phyloP scores from a whole-genome alignment of 2,888 invertebrate genomes.

The Elgonia sp. region DNA sequence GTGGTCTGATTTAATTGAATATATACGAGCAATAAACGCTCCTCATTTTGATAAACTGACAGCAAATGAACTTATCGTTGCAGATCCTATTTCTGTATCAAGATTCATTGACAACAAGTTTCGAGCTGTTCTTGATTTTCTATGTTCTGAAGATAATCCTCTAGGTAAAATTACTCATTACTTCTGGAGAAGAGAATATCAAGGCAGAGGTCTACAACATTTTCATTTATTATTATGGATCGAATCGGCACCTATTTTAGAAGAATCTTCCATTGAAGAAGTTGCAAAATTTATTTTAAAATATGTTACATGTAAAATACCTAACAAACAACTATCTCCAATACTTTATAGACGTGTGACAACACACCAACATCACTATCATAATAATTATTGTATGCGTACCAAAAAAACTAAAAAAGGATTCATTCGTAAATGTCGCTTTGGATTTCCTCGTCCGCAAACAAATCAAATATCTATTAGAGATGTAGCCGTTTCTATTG shows the following conservation, averaged over 20 bases:
- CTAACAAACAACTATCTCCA: constrained; percentile 69
- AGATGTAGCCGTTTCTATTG: constrained; percentile 73
- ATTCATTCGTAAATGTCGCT: constrained; percentile 73
- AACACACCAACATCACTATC: constrained; percentile 77
- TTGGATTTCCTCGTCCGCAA: constrained; percentile 76
- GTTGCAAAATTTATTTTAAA: constrained; percentile 6
- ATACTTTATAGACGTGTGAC: constrained; percentile 77
- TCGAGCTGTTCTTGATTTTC: no score
- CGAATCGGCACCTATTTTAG: background rate
- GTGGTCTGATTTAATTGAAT: no score
- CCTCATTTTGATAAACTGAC: no score
- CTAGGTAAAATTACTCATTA: no score
- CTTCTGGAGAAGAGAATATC: no score
- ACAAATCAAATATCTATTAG: constrained; percentile 69
- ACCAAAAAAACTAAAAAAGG: constrained; percentile 68
- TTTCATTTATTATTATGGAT: constrained; percentile 13
- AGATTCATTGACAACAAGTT: no score
- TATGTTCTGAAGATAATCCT: no score
- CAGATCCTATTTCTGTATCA: no score
- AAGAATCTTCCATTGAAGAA: constrained; percentile 5
- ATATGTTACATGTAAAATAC: constrained; percentile 1
- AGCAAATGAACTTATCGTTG: no score
- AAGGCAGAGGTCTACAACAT: no score
- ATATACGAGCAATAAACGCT: no score
- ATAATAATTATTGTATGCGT: constrained; percentile 80